Conservation (phyloP, 2,888 invertebrate genomes). For the Limnephilus lunatus region DNA sequence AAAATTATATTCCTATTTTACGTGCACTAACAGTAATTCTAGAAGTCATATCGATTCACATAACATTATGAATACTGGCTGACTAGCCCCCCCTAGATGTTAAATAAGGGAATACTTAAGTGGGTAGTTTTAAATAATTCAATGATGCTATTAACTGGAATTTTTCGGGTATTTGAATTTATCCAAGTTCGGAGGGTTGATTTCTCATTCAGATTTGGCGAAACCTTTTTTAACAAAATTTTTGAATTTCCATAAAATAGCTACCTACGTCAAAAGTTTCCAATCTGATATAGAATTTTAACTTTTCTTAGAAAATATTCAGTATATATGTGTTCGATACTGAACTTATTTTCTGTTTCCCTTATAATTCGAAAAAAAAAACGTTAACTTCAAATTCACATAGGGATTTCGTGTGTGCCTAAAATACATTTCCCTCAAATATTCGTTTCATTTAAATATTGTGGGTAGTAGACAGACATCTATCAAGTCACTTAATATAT, state of each 20-base stretch:
- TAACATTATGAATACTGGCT: not conserved
- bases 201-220: not conserved
- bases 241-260: not conserved
- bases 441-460: not conserved
- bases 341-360: not conserved
- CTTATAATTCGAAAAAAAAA: not conserved
- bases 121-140: not conserved
- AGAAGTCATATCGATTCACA: not conserved
- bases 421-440: not conserved
- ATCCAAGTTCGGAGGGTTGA: not conserved
- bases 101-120: not conserved
- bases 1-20: not conserved
- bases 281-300: not conserved
- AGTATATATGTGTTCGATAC: not conserved
- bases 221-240: not conserved
- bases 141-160: not conserved
- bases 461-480: too few relatives aligned
- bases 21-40: not conserved
- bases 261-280: not conserved
- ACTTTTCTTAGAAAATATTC: not conserved
- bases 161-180: not conserved
- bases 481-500: not conserved
- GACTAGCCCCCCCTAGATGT: not conserved
- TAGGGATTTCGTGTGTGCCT: not conserved
- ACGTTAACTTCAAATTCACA: not conserved